These are phyloP conservation scores for Drepana arcuata DNA, from an alignment of 1,140 invertebrate species.

Conservation along the genomic window DNA sequence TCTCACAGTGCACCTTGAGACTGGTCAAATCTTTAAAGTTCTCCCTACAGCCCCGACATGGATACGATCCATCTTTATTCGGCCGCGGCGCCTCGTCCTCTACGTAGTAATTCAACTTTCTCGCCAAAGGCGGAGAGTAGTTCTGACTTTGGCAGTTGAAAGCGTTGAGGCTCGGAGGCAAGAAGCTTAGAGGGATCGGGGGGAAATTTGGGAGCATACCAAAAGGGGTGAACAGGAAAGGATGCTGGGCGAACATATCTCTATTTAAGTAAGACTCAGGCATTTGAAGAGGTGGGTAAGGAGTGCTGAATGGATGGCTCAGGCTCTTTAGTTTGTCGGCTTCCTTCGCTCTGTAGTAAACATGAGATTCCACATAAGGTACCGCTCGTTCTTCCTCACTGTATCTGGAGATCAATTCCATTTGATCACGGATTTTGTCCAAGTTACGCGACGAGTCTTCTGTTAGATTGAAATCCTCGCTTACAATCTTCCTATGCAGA, in stretches of 20 bases:
- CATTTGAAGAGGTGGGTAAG: conserved; percentile 53
- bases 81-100: conserved; percentile 73
- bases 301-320: conserved; percentile 35
- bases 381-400: conserved; percentile 78
- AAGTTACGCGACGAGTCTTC: conserved; percentile 50
- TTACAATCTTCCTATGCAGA: conserved; percentile 89
- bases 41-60: conserved; percentile 78
- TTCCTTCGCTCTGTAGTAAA: conserved; percentile 52
- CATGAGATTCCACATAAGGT: conserved; percentile 65
- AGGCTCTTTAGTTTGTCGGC: conserved; percentile 44
- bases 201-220: conserved; percentile 67
- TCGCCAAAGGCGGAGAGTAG: conserved; percentile 35
- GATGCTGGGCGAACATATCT: conserved; percentile 57
- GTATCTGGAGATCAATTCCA: conserved; percentile 80
- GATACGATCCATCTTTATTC: conserved; percentile 76
- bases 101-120: conserved; percentile 64
- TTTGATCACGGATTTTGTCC: conserved; percentile 76
- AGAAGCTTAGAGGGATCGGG: conserved; percentile 55
- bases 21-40: conserved; percentile 73
- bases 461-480: conserved; percentile 55
- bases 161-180: conserved; percentile 50
- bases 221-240: conserved; percentile 65
- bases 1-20: conserved; percentile 77
- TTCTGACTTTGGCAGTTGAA: conserved; percentile 43
- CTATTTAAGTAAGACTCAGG: conserved; percentile 59